Conservation (phyloP, 2,888 invertebrate genomes). For the Apamea sordens region DNA sequence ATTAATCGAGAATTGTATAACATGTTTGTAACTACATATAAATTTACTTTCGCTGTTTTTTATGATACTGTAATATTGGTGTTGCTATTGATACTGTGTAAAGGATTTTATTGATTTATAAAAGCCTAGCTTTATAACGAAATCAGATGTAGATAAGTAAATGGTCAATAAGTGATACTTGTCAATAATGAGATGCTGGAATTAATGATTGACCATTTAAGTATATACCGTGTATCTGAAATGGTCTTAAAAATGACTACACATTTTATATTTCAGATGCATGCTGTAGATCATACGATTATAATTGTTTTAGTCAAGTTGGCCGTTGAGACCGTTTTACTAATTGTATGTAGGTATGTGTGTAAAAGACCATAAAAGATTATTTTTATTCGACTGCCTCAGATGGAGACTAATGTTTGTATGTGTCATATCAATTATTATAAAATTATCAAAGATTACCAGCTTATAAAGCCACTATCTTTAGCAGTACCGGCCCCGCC, state of each 20-base stretch:
- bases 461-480: not conserved
- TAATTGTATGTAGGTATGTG: no score
- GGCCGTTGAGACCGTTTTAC: not conserved
- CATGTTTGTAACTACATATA: constrained; percentile 10
- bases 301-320: not conserved
- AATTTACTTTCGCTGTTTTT: constrained; percentile 28
- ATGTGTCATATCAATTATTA: not conserved
- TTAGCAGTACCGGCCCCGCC: not conserved
- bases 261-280: no score
- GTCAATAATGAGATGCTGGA: no score
- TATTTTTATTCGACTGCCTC: not conserved
- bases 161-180: not conserved
- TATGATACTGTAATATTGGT: constrained; percentile 1
- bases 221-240: no score
- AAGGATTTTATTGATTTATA: not conserved
- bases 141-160: not conserved
- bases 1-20: constrained; percentile 62
- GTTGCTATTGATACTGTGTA: not conserved
- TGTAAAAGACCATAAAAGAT: no score
- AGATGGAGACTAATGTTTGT: not conserved
- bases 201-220: not conserved
- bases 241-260: no score
- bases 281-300: no score
- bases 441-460: not conserved
- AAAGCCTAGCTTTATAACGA: not conserved